phyloP scores from a whole-genome alignment of 2,113 vertebrate genomes.

The Ophthalmolycus amberensis region DNA sequence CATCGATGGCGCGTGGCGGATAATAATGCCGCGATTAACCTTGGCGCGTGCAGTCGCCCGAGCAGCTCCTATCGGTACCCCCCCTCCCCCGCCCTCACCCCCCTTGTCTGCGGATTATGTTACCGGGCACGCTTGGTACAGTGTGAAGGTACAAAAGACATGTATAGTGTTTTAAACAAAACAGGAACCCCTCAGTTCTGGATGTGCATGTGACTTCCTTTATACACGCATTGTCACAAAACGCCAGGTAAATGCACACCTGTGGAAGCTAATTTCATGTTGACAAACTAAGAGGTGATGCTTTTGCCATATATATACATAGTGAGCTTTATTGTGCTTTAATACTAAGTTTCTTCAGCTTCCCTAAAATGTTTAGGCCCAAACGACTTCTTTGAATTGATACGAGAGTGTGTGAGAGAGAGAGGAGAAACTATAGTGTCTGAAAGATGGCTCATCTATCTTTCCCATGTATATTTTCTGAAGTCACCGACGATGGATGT shows the following conservation, averaged over 20 bases:
- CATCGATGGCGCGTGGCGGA: slow-evolving; percentile 85
- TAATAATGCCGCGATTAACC: slow-evolving; percentile 86
- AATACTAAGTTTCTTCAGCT: background rate
- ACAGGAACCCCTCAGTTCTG: background rate
- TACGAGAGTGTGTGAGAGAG: slow-evolving; percentile 45
- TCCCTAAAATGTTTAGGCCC: slow-evolving; percentile 7
- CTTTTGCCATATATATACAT: too few relatives aligned
- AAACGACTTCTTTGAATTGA: slow-evolving; percentile 50
- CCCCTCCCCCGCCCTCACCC: background rate
- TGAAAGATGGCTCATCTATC: slow-evolving; percentile 69
- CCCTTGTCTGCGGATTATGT: slow-evolving; percentile 74
- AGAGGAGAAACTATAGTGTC: slow-evolving; percentile 54
- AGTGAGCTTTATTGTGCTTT: background rate
- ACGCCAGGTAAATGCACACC: slow-evolving; percentile 17
- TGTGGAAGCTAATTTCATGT: background rate
- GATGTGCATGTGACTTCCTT: background rate
- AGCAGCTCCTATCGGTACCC: slow-evolving; percentile 61
- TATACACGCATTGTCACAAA: background rate
- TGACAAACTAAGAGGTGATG: background rate
- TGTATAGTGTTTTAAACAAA: too few relatives aligned
- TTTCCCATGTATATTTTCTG: slow-evolving; percentile 75
- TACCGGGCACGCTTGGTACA: slow-evolving; percentile 72
- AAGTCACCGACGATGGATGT: slow-evolving; percentile 72
- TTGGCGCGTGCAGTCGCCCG: slow-evolving; percentile 81
- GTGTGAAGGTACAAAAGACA: background rate